A percentile compares a stretch with the other conserved stretches of the same genome.
Evolutionary conservation across 1,140 invertebrate species (phyloP).

Genomic region (Microplitis mediator): DNA sequence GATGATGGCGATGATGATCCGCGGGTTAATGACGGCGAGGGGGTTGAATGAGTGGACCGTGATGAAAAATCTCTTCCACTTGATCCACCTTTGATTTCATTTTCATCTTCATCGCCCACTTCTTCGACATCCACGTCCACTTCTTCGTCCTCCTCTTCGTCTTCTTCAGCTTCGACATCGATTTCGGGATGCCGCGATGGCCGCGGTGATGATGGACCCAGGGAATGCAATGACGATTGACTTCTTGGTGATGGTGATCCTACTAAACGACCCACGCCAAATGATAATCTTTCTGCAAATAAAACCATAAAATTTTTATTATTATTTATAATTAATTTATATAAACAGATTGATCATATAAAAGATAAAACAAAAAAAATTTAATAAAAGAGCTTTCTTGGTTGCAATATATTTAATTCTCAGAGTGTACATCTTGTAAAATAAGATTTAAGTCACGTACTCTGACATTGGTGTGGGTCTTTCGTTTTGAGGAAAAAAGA

Average conservation of each 20-base stretch:
- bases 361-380: background rate
- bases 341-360: background rate
- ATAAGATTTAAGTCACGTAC: slow-evolving; percentile 61
- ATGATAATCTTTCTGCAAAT: slow-evolving; percentile 53
- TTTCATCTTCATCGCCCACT: slow-evolving; percentile 58
- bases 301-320: background rate
- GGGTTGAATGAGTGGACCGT: slow-evolving; percentile 51
- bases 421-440: slow-evolving; percentile 21
- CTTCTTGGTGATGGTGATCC: slow-evolving; percentile 56
- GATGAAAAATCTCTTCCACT: slow-evolving; percentile 47
- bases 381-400: background rate
- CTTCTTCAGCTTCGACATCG: slow-evolving; percentile 55
- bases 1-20: slow-evolving; percentile 50
- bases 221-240: slow-evolving; percentile 56
- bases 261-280: slow-evolving; percentile 58
- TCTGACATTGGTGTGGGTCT: slow-evolving; percentile 15
- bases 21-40: slow-evolving; percentile 37
- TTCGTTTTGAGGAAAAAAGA: slow-evolving; percentile 33
- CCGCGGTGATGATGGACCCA: slow-evolving; percentile 35
- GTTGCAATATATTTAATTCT: slow-evolving; percentile 11
- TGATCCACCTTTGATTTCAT: slow-evolving; percentile 47
- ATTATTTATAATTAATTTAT: background rate
- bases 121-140: slow-evolving; percentile 48
- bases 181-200: slow-evolving; percentile 53
- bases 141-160: slow-evolving; percentile 46